These are phyloP conservation scores for Steinernema carpocapsae DNA, from an alignment of 2,888 invertebrate genomes.

Conservation along the genomic window DNA sequence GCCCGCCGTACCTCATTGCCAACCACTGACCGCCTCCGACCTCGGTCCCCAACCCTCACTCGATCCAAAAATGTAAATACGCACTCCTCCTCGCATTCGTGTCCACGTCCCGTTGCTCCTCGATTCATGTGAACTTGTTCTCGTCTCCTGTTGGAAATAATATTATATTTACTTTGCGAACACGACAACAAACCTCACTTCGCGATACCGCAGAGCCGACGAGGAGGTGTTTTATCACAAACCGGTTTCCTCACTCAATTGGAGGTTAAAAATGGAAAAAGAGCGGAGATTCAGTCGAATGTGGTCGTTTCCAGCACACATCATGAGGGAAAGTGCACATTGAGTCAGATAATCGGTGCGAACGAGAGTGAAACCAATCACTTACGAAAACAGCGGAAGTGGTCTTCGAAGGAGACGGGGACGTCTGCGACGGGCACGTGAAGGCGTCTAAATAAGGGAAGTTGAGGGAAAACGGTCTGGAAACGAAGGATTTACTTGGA, in stretches of 20 bases:
- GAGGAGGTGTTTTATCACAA: conserved; percentile 31
- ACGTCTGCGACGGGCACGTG: too few species aligned
- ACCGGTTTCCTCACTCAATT: conserved; percentile 30
- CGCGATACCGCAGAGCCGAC: background rate
- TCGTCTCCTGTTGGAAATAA: conserved; percentile 31
- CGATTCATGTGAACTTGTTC: conserved; percentile 19
- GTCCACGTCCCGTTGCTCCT: conserved; percentile 11
- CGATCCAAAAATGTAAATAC: conserved; percentile 27
- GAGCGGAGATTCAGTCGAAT: too few species aligned
- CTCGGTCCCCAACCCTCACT: background rate
- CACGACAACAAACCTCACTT: conserved; percentile 30
- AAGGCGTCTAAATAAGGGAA: too few species aligned
- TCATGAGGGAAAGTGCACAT: too few species aligned
- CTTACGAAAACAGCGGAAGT: too few species aligned
- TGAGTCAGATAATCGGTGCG: too few species aligned
- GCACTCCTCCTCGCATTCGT: conserved; percentile 11
- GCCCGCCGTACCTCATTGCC: conserved; percentile 9
- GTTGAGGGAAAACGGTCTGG: too few species aligned
- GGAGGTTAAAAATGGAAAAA: background rate
- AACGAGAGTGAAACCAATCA: too few species aligned
- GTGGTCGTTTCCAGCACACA: too few species aligned
- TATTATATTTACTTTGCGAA: conserved; percentile 34
- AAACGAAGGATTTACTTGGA: too few species aligned
- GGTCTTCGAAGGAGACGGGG: too few species aligned
- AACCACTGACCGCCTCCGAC: conserved; percentile 6